Evolutionary conservation across 1,140 invertebrate genomes (phyloP).

Genomic region (Zaprionus camerounensis): DNA sequence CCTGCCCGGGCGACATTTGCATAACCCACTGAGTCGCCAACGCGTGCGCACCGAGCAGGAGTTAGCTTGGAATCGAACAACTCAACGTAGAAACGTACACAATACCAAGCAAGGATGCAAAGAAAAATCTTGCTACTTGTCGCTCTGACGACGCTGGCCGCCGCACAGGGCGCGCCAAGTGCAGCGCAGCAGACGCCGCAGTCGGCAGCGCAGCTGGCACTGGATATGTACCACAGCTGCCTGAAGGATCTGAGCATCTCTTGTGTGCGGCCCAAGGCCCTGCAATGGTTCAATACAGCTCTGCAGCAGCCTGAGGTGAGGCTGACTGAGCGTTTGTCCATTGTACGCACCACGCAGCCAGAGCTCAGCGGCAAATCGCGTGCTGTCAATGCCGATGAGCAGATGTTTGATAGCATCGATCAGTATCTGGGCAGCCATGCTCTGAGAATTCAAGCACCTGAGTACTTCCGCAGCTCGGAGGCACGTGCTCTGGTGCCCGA

Average conservation of each 20-base stretch:
- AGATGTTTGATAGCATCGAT: slow-evolving; percentile 88
- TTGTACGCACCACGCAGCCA: slow-evolving; percentile 87
- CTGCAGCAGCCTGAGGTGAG: slow-evolving; percentile 88
- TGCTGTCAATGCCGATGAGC: slow-evolving; percentile 54
- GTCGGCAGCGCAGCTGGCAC: slow-evolving; percentile 86
- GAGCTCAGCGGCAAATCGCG: slow-evolving; percentile 28
- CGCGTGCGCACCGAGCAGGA: slow-evolving; percentile 63
- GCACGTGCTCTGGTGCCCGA: slow-evolving; percentile 87
- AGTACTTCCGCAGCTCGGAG: slow-evolving; percentile 86
- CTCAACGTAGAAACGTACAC: not conserved
- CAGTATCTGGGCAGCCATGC: slow-evolving; percentile 88
- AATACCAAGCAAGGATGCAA: slow-evolving; percentile 61
- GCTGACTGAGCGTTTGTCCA: slow-evolving; percentile 89
- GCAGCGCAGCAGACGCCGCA: slow-evolving; percentile 36
- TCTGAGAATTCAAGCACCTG: slow-evolving; percentile 87
- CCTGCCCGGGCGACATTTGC: slow-evolving; percentile 69
- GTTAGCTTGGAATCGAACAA: slow-evolving; percentile 19
- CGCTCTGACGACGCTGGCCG: slow-evolving; percentile 54
- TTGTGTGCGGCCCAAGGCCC: slow-evolving; percentile 91
- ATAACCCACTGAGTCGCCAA: slow-evolving; percentile 80
- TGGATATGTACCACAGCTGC: slow-evolving; percentile 88
- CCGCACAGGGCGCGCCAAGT: slow-evolving; percentile 50
- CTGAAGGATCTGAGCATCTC: slow-evolving; percentile 87
- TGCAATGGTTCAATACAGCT: slow-evolving; percentile 89
- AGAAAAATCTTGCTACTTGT: slow-evolving; percentile 52